Evolutionary conservation across 2,797 vertebrate genomes (phyloP), one percentile per base, ranked within the genome.

Genomic region (Avahi laniger): DNA sequence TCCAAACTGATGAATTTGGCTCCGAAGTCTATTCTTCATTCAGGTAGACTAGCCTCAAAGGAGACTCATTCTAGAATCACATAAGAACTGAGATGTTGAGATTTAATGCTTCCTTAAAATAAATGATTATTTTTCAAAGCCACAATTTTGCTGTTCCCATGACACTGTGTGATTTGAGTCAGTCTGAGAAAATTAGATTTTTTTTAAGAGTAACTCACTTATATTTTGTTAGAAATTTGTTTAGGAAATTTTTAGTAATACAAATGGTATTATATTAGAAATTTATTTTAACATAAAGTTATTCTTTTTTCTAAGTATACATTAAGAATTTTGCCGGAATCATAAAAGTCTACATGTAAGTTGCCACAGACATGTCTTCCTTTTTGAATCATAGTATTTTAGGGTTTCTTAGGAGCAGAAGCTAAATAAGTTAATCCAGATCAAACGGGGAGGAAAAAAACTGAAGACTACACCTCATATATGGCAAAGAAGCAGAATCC

Each of bases 211-310:
- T 86, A 73, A 87, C 4, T 1, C 28, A 61, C 38, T 65, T 86
- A 61, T 43, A 70, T 95, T 67, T 72, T 96, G 57, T 67, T 91
- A 92, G 22, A 85, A 92, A 95, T 20, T 59, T 52, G 7, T 52
- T 93, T 80, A 80, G 75, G n/a, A 94, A 85, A 76, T 92, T 85
- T 93, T 38, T 85, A 80, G 18, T 81, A 93, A 93, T 52, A 82
- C 10, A 2, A 57, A 18, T 69, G 50, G 13, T 54, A 69, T 76
- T 70, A 89, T 30, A 54, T 67, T 38, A 70, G 22, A n/a, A 82
- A 38, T 69, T 83, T 67, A 79, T 92, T 93, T 50, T 72, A 38
- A 88, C 52, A 91, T 35, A 59, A 75, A 76, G 46, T 91, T 73
- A 86, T 91, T 48, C 11, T 89, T 95, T 87, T 89, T 46, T 95